phyloP scores from a whole-genome alignment of 2,113 vertebrate genomes.

The Salvator merianae region DNA sequence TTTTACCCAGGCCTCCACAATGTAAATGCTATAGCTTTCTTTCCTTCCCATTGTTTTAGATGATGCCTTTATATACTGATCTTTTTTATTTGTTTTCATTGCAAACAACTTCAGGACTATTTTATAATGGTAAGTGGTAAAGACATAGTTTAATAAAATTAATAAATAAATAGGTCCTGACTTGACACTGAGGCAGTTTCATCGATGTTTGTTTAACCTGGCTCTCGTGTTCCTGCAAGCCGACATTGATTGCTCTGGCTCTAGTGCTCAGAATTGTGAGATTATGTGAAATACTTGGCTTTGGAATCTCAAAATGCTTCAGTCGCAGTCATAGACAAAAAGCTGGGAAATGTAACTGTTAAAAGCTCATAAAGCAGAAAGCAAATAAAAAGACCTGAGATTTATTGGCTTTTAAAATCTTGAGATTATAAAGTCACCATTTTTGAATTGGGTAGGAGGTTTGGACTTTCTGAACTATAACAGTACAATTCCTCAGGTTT shows the following conservation, averaged over 20 bases:
- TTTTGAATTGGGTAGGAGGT: slow-evolving; percentile 1
- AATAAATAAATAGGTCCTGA: too few relatives aligned
- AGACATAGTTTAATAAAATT: too few relatives aligned
- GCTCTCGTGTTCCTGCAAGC: not conserved
- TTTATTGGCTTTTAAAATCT: slow-evolving; percentile 17
- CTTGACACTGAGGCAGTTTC: not conserved
- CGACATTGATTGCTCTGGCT: not conserved
- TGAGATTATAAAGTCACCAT: not conserved
- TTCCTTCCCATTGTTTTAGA: too few relatives aligned
- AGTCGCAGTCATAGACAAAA: not conserved
- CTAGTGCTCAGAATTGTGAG: not conserved
- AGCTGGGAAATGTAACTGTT: not conserved
- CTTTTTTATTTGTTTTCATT: too few relatives aligned
- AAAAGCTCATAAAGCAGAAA: slow-evolving; percentile 25
- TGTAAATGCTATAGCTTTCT: too few relatives aligned
- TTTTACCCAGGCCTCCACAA: too few relatives aligned
- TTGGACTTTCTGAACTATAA: not conserved
- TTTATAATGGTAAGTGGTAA: too few relatives aligned
- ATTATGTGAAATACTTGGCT: not conserved
- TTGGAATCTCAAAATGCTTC: slow-evolving; percentile 7
- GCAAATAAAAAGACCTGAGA: not conserved
- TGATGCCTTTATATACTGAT: too few relatives aligned
- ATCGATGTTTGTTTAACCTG: not conserved
- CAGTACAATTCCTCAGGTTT: not conserved
- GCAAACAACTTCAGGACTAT: too few relatives aligned